These are phyloP conservation scores for Macrotus californicus DNA, from an alignment of 2,113 vertebrate species.

Conservation along the genomic window DNA sequence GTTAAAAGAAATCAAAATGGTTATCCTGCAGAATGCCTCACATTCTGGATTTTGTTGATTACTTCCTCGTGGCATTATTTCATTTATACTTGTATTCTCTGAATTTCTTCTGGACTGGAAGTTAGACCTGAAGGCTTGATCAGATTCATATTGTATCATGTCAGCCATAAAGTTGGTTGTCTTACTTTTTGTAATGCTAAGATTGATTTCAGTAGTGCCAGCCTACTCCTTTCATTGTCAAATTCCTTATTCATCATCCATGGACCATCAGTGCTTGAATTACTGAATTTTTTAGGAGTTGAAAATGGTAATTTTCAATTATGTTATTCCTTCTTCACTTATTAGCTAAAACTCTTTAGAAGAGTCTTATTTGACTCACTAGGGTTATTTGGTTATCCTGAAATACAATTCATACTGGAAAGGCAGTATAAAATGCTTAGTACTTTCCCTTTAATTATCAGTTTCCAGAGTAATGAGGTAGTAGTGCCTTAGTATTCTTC, in stretches of 20 bases:
- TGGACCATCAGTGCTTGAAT: background rate
- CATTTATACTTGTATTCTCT: background rate
- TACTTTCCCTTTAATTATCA: conserved; percentile 44
- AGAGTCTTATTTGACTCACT: background rate
- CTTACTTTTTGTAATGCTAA: conserved; percentile 25
- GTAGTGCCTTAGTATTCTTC: conserved; percentile 20
- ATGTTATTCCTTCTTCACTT: conserved; percentile 31
- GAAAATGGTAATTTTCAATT: conserved; percentile 32
- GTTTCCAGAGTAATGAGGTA: conserved; percentile 36
- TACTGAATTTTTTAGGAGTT: background rate
- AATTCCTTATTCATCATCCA: conserved; percentile 2
- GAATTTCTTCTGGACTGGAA: conserved; percentile 18
- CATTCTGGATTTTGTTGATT: conserved; percentile 11
- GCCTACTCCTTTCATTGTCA: background rate
- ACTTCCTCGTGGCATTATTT: background rate
- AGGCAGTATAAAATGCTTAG: conserved; percentile 34
- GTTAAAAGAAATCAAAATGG: background rate
- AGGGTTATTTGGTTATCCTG: conserved; percentile 21
- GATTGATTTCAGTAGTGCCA: background rate
- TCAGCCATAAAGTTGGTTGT: background rate
- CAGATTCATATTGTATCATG: background rate
- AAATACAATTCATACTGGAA: conserved; percentile 41
- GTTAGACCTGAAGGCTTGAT: background rate
- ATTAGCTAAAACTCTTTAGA: conserved; percentile 35
- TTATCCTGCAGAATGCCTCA: background rate